Evolutionary conservation across 2,113 vertebrate species (phyloP), one percentile per base, ranked within the genome.

Genomic region (Thamnophis sirtalis): DNA sequence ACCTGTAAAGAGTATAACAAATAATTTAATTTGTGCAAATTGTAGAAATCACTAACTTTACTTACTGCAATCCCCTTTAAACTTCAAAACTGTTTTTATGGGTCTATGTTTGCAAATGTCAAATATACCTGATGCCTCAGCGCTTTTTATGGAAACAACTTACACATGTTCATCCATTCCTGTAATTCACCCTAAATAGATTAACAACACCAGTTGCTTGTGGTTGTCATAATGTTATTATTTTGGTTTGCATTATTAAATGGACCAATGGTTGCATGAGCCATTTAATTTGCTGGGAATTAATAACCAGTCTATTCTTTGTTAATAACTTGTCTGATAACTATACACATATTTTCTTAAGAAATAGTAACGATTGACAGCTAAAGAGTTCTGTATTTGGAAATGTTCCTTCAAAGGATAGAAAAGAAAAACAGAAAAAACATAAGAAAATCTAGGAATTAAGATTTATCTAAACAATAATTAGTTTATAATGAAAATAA

Each of bases 1-100:
- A 99, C 99, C 99, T 99, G 94, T 5, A 96, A 97, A 87, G 93
- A 84, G 38, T 91, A 90, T 73, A 80, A 58, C 1, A 91, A 86
- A 28, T 73, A 89, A 2, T 88, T 96, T 80, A 94, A 89, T 51
- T 91, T 0, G 22, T 43, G 33, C 33, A 26, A 10, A 84, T 92
- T n/a, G 60, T 28, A 54, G 28, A 58, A 24, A 60, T 86, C 28
- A 86, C 13, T 68, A 26, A 60, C 22, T 49, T 85, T 49, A 49
- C 4, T 22, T 26, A 56, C 55, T 51, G n/a, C 26, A 93, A 85
- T 17, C 50, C 15, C 5, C 9, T 10, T 93, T 93, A 38, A 11
- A 4, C 10, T 1, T n/a, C 0, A 93, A 1, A 43, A 21, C 10
- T 54, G 24, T 5, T 33, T 88, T 10, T 9, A 68, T 26, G 53